Evolutionary conservation across 2,113 vertebrate species (phyloP), one percentile per base, ranked within the genome.

Genomic region (Epinephelus lanceolatus): DNA sequence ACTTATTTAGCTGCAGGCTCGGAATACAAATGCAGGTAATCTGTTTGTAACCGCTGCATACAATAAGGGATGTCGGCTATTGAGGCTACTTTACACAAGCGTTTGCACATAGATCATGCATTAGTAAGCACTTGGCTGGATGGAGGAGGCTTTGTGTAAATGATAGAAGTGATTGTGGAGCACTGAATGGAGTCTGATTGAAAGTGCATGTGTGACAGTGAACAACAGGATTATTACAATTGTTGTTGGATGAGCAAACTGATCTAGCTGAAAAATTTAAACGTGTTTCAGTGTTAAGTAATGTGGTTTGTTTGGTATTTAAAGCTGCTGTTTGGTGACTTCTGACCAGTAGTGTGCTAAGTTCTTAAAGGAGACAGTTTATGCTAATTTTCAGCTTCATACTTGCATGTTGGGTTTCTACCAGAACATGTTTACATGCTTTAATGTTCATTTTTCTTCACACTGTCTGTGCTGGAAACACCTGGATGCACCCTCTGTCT

Each of bases 1-100:
- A 55, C 72, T 78, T 82, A 71, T 86, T 78, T 21, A 14, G 78
- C 76, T 78, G 45, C 61, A 62, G 84, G 53, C 65, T 5, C 0
- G 19, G 81, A 91, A 91, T 90, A 69, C 78, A 75, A 89, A 89
- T 76, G 71, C 13, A 76, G 71, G 68, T 74, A 11, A 71, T 88
- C 37, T 71, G 79, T 49, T 74, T 68, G 69, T 56, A 81, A 71
- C 75, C 53, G 33, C 62, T 67, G 57, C 80, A 21, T 49, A 69
- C 49, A 81, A 59, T 69, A 40, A 62, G 40, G 30, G 30, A 37
- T 17, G 84, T 18, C 40, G 67, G 78, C 78, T 21, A 78, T 27
- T 71, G 77, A 71, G 66, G 77, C 66, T 77, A 62, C 70, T 47
- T 78, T 74, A 67, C 82, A 67, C 47, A 49, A 45, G 30, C 52